phyloP scores from a whole-genome alignment of 2,888 invertebrate genomes.

The Gastracanthus pulcherrimus region DNA sequence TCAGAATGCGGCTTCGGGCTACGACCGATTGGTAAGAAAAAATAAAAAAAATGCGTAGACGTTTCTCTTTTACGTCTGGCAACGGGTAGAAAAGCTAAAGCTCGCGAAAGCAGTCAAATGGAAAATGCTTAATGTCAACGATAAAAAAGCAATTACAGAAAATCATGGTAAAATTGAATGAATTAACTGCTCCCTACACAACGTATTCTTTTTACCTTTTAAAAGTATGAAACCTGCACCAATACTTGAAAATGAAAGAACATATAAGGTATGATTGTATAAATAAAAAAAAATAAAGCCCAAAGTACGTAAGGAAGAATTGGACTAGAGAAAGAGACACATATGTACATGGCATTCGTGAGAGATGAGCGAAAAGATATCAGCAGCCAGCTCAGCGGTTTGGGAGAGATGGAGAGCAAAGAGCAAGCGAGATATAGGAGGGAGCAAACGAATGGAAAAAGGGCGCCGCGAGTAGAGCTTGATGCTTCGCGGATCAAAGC shows the following conservation, averaged over 20 bases:
- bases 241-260: not conserved
- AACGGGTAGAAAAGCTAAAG: not conserved
- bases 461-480: not conserved
- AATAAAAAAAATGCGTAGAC: not conserved
- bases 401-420: not conserved
- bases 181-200: not conserved
- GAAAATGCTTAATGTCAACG: not conserved
- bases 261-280: not conserved
- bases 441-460: not conserved
- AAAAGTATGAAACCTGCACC: not conserved
- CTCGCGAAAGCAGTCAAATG: not conserved
- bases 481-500: constrained; percentile 60
- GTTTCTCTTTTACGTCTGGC: not conserved
- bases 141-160: no score
- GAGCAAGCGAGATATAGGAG: not conserved
- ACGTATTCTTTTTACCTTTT: not conserved
- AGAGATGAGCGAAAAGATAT: constrained; percentile 13
- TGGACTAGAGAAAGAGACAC: not conserved
- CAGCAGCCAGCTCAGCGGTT: constrained; percentile 10
- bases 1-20: constrained; percentile 25
- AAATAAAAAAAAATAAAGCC: not conserved
- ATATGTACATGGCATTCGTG: not conserved
- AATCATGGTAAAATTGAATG: no score
- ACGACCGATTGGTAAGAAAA: constrained; percentile 7
- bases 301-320: not conserved